Conservation (phyloP, 2,888 invertebrate genomes). For the Drosophila ochracea region DNA sequence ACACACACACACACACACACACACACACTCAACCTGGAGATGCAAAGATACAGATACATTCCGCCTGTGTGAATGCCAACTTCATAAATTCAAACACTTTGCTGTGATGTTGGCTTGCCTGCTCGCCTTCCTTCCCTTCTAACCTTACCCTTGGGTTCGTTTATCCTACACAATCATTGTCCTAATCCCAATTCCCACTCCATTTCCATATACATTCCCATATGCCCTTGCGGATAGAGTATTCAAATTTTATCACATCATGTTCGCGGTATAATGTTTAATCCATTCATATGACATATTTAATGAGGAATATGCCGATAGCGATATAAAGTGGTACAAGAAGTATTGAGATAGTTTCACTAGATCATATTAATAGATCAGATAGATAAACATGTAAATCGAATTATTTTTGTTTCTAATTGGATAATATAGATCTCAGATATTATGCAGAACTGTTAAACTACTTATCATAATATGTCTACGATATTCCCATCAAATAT, state of each 20-base stretch:
- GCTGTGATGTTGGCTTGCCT: slow-evolving; percentile 1
- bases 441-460: neutral
- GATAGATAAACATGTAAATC: neutral
- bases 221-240: slow-evolving; percentile 3
- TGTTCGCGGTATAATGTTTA: neutral
- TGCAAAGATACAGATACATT: slow-evolving; percentile 53
- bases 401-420: neutral
- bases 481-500: slow-evolving; percentile 4
- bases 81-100: slow-evolving; percentile 69
- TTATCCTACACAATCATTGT: slow-evolving; percentile 44
- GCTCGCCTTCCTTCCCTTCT: neutral
- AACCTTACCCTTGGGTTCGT: neutral
- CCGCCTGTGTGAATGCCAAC: slow-evolving; percentile 30
- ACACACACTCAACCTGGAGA: slow-evolving; percentile 26
- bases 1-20: slow-evolving; percentile 34
- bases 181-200: slow-evolving; percentile 60
- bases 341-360: neutral
- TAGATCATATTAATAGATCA: neutral
- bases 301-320: neutral
- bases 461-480: neutral
- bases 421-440: neutral
- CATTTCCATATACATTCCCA: slow-evolving; percentile 12
- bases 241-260: slow-evolving; percentile 35
- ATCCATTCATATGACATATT: neutral
- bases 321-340: neutral